Base-by-base conservation (phyloP, 2,888 invertebrate genomes). In the Lucinisca nassula region DNA sequence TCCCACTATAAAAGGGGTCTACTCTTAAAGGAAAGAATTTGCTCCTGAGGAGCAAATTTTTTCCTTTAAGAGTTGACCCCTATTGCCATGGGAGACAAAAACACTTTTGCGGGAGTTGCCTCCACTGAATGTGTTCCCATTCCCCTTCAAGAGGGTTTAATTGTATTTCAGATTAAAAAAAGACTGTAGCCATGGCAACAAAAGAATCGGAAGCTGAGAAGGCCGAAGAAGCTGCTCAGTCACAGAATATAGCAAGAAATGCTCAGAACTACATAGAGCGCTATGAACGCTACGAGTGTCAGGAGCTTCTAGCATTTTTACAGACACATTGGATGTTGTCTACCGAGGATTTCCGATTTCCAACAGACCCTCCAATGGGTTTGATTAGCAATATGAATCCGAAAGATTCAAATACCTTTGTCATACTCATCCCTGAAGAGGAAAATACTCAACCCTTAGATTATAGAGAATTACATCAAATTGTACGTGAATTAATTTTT, bases 381-480 rank as follows among this genome's bases (percentile, higher is more conserved):
- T 82, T 96, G 38, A 94, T 95, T 45, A 92, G 92, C 58, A 92
- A 93, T 30, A 81, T 92, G n/a, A 92, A 92, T 30, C 92, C 94
- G 0, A 85, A 93, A 37, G 93, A 92, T 38, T 93, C 93, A n/a
- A 93, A 92, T 85, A 82, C 84, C 12, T 90, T 91, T 77, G 84
- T 94, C 32, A 82, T 95, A 35, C 90, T 95, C 77, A 84, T 95
- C 2, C 95, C 95, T 6, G 94, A 92, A 35, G 90, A 90, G 21
- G 87, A 88, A 10, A 83, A 87, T 73, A 67, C 88, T 24, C 88
- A 88, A 12, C 92, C 92, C 1, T 75, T 96, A 1, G 96, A 96
- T 85, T 94, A 95, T 82, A 85, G 96, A 49, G 96, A 96, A 86
- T 82, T 96, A 21, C 96, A 96, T 89, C 96, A 96, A 84, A 94